Percentiles rank a stretch among this genome's conserved stretches.
phyloP scores from a whole-genome alignment of 2,113 vertebrate species.

The Lophotis ruficrista region DNA sequence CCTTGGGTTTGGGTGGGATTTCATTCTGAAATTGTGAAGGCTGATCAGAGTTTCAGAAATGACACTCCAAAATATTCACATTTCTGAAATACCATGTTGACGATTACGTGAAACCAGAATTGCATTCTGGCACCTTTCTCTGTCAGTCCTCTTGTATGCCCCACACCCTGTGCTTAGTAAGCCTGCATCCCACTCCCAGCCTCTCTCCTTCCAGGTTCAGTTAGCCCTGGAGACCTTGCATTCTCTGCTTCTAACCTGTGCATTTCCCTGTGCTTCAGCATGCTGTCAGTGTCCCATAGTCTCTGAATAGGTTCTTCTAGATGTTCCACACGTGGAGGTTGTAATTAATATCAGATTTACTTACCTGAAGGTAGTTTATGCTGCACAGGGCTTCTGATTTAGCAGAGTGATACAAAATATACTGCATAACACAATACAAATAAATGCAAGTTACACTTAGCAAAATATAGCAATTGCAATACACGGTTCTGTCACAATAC shows the following conservation, averaged over 20 bases:
- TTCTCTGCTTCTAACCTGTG: neutral
- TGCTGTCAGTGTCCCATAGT: neutral
- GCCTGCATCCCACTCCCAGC: neutral
- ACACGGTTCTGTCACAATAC: neutral
- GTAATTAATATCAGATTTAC: neutral
- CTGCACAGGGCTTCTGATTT: neutral
- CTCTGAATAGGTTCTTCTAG: neutral
- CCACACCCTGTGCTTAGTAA: neutral
- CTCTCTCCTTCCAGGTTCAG: neutral
- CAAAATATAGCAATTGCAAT: neutral
- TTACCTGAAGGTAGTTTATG: neutral
- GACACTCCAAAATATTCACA: neutral
- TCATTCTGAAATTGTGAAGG: neutral
- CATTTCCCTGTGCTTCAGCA: neutral
- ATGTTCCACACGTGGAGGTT: fast-evolving
- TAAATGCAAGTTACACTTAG: neutral
- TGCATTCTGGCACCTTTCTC: neutral
- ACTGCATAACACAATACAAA: neutral
- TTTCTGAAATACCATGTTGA: neutral
- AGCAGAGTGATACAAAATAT: neutral
- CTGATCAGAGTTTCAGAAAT: neutral
- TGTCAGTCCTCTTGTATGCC: neutral
- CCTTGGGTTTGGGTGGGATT: neutral
- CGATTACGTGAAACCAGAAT: neutral
- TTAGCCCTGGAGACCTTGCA: neutral